These are phyloP conservation scores for Orchestia grillus DNA, from an alignment of 1,140 invertebrate genomes.

Conservation along the genomic window DNA sequence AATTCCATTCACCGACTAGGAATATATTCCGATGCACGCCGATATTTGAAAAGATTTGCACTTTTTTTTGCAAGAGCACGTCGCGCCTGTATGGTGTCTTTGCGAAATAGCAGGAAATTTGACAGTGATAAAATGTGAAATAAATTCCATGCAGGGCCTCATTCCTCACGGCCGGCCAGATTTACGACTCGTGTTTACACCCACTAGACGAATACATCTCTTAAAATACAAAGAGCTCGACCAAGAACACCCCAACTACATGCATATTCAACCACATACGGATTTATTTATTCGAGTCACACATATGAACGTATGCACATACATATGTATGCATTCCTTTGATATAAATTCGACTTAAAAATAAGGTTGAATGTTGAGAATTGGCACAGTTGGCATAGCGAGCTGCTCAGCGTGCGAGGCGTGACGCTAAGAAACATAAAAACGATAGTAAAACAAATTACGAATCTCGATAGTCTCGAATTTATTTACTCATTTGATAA, in stretches of 20 bases:
- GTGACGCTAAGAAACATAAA: neutral
- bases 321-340: too few species aligned
- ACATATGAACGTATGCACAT: too few species aligned
- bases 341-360: too few species aligned
- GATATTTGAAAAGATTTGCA: neutral
- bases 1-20: neutral
- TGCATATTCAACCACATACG: too few species aligned
- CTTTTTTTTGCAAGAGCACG: neutral
- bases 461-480: neutral
- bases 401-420: neutral
- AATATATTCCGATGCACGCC: neutral
- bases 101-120: conserved; percentile 1
- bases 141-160: neutral
- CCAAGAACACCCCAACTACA: neutral
- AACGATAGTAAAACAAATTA: neutral
- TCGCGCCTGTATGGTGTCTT: neutral
- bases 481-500: neutral
- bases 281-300: too few species aligned
- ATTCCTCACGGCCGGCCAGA: neutral
- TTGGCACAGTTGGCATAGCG: neutral
- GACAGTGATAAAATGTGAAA: neutral
- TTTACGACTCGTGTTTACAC: neutral
- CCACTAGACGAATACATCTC: neutral
- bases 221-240: neutral
- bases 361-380: neutral